Percentiles rank a stretch among this genome's conserved stretches.
Conservation (phyloP, 2,797 vertebrate species). For the Austrolebias charrua region DNA sequence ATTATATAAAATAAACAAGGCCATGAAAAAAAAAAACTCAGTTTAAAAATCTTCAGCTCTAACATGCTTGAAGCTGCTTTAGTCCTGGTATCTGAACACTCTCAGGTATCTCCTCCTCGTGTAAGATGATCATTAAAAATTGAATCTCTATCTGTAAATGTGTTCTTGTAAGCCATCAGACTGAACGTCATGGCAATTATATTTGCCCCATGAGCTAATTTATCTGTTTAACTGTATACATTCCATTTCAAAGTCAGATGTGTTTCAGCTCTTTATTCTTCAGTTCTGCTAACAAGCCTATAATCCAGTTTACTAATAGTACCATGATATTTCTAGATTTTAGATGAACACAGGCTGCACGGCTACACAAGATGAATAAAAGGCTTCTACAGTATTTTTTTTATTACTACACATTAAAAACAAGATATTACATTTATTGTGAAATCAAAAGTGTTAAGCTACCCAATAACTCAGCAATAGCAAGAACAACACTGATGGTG, state of each 20-base stretch:
- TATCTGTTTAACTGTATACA: constrained; percentile 11
- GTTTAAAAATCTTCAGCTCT: too few relatives aligned
- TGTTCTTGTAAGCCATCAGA: constrained; percentile 4
- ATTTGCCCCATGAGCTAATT: constrained; percentile 1
- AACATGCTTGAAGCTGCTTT: too few relatives aligned
- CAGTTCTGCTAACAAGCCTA: neutral
- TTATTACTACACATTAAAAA: too few relatives aligned
- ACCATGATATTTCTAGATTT: neutral
- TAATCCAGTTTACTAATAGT: neutral
- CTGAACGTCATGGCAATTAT: neutral
- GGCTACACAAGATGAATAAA: neutral
- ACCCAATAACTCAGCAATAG: too few relatives aligned
- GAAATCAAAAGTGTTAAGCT: too few relatives aligned
- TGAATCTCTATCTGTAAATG: constrained; percentile 14
- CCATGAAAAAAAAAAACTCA: too few relatives aligned
- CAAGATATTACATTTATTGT: too few relatives aligned
- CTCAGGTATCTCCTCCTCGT: neutral
- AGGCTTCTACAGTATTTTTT: too few relatives aligned
- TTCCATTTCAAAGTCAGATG: neutral
- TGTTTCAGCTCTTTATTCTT: neutral
- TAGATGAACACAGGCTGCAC: neutral
- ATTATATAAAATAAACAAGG: too few relatives aligned
- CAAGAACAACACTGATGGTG: neutral
- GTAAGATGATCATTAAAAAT: constrained; percentile 10
- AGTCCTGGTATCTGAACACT: constrained; percentile 1